These are phyloP conservation scores for Chymomyza amoena DNA, from an alignment of 2,888 invertebrate species.

Conservation along the genomic window DNA sequence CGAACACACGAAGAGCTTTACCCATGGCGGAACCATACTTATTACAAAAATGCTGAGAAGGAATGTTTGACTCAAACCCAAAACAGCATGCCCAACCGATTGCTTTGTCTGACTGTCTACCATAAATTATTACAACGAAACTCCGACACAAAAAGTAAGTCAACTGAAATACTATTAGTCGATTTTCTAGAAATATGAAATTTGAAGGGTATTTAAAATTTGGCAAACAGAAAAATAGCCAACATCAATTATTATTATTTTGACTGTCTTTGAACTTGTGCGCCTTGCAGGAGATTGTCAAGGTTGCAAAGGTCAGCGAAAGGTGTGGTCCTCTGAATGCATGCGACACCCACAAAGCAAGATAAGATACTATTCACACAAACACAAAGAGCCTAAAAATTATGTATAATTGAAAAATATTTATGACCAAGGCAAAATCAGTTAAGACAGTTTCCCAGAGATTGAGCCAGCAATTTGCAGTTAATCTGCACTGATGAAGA, in stretches of 20 bases:
- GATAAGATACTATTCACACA: conserved; percentile 8
- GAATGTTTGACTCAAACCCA: too few relatives aligned
- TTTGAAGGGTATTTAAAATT: neutral
- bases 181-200: too few relatives aligned
- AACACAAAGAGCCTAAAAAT: neutral
- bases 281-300: conserved; percentile 48
- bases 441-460: conserved; percentile 13
- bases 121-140: too few relatives aligned
- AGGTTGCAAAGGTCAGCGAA: conserved; percentile 57
- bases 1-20: too few relatives aligned
- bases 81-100: too few relatives aligned
- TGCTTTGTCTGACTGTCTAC: too few relatives aligned
- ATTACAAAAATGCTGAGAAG: too few relatives aligned
- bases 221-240: neutral
- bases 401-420: conserved; percentile 16
- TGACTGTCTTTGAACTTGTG: conserved; percentile 55
- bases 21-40: too few relatives aligned
- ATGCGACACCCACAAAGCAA: neutral
- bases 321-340: conserved; percentile 56
- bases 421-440: conserved; percentile 35
- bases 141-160: too few relatives aligned
- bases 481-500: conserved; percentile 60
- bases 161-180: too few relatives aligned
- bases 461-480: conserved; percentile 45
- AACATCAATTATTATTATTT: neutral